Evolutionary conservation across 2,888 invertebrate species (phyloP), one percentile per base, ranked within the genome.

Genomic region (Ceramica pisi): DNA sequence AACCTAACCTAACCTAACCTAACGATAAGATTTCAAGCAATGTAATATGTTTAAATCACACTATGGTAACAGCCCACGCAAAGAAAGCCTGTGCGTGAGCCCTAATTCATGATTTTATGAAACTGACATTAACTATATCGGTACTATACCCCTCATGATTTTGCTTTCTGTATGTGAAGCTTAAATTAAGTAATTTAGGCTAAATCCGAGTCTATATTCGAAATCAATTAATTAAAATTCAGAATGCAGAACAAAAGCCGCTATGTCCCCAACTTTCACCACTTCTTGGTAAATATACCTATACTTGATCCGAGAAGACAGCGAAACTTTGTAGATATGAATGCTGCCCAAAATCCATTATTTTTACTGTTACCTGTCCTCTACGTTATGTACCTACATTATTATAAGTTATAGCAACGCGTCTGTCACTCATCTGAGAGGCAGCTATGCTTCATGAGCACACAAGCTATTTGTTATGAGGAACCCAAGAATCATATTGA

Each of bases 21-120:
- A 46, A 38, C 73, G 53, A 72, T 71, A 21, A 71, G 26, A 53
- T 46, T 46, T 71, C 19, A 21, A 46, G 8, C 26, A 10, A 50
- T 59, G 21, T 44, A 21, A 26, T 53, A 46, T 26, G 23, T 31
- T n/a, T 23, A 51, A n/a, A 53, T 53, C 31, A 35, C 35, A 23
- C 31, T n/a, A 26, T 16, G 23, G 26, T 46, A 35, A n/a, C 46
- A 38, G n/a, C n/a, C 19, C 55, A 68, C 48, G 46, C 69, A 38
- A 60, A 14, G 7, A 72, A 46, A 61, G 21, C n/a, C 21, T 19
- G 16, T 57, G 46, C 46, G 56, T 48, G 56, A 56, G 38, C 26
- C 35, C 2, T 31, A 23, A 23, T 41, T 50, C 50, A 31, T 69
- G n/a, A 35, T 35, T 23, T 35, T 19, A 66, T 56, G 12, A 69